Evolutionary conservation across 2,113 vertebrate genomes (phyloP).

Genomic region (Potamarius usumacintae): DNA sequence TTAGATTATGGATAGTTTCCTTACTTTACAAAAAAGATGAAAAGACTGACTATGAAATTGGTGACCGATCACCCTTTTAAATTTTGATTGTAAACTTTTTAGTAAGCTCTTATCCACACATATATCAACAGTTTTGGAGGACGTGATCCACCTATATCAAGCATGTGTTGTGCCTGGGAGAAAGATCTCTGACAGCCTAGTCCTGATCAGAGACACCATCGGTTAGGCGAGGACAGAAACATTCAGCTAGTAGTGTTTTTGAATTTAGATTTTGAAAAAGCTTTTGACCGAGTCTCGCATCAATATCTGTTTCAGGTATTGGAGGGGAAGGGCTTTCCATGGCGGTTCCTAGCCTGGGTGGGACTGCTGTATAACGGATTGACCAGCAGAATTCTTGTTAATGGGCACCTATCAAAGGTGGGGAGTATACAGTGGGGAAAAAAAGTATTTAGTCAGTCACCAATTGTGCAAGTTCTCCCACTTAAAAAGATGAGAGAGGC

Average conservation of each 20-base stretch:
- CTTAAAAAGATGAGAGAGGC: too few relatives aligned
- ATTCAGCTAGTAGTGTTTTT: conserved; percentile 28
- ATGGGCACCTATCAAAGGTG: conserved; percentile 7
- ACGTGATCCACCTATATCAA: conserved; percentile 42
- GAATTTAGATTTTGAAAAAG: conserved; percentile 53
- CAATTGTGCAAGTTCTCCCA: too few relatives aligned
- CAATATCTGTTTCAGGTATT: conserved; percentile 43
- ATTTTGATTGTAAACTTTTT: conserved; percentile 41
- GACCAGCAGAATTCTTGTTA: neutral
- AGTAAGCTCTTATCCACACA: neutral
- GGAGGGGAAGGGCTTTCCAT: conserved; percentile 19
- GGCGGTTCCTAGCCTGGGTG: conserved; percentile 35
- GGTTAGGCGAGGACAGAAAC: conserved; percentile 50
- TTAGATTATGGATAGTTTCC: conserved; percentile 31
- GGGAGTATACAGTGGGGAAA: neutral
- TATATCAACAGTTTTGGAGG: conserved; percentile 27
- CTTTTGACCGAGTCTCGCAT: conserved; percentile 39
- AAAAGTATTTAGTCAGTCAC: too few relatives aligned
- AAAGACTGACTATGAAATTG: conserved; percentile 40
- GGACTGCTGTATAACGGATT: conserved; percentile 3
- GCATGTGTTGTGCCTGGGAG: neutral
- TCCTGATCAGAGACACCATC: conserved; percentile 46
- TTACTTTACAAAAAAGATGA: conserved; percentile 34
- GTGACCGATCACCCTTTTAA: conserved; percentile 37
- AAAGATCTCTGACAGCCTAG: conserved; percentile 43